Evolutionary conservation across 2,797 vertebrate species (phyloP).

Genomic region (Sylvia borin): DNA sequence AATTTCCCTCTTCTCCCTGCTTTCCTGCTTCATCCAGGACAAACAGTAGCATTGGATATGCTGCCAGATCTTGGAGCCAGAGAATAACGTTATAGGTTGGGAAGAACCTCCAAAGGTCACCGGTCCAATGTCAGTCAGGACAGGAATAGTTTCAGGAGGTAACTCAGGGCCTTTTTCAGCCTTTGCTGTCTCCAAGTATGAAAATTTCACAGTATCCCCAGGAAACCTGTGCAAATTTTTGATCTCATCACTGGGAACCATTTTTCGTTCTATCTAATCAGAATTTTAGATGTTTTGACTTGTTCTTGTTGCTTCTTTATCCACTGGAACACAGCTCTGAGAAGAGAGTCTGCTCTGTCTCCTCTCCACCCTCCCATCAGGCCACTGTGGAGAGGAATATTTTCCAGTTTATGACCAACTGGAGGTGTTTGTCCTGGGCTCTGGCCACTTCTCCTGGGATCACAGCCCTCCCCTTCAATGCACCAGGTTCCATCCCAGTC

Average conservation of each 20-base stretch:
- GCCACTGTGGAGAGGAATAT: background rate
- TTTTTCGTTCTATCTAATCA: background rate
- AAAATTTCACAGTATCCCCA: background rate
- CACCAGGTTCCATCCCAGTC: background rate
- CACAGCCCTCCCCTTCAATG: background rate
- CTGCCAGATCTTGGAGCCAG: background rate
- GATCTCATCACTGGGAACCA: background rate
- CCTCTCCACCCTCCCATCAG: background rate
- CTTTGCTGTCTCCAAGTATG: background rate
- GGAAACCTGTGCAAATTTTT: background rate
- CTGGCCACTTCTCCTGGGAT: background rate
- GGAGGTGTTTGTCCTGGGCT: background rate
- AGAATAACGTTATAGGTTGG: background rate
- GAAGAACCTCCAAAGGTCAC: background rate
- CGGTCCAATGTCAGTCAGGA: background rate
- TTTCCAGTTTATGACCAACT: background rate
- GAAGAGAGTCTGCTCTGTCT: background rate
- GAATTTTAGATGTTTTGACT: background rate
- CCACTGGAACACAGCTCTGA: background rate
- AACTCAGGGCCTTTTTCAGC: background rate
- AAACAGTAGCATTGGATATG: background rate
- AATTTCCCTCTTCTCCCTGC: background rate
- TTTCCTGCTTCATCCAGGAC: background rate
- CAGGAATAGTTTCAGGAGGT: background rate
- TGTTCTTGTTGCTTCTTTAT: background rate